phyloP scores from a whole-genome alignment of 53 echinoderm and acorn worm species.

The Astropecten irregularis region DNA sequence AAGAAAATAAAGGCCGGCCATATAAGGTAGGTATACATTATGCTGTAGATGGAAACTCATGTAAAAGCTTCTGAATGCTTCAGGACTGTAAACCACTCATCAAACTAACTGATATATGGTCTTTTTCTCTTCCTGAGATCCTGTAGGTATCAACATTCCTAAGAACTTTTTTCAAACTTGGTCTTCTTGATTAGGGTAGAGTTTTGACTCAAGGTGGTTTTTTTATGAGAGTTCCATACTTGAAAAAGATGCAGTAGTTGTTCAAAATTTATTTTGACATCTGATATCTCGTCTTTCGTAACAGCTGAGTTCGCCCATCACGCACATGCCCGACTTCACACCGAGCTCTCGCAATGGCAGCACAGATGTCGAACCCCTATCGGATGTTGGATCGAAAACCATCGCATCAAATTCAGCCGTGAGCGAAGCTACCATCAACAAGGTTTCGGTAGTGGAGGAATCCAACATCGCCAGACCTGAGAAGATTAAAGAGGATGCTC shows the following conservation, averaged over 20 bases:
- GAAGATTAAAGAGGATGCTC: not conserved
- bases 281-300: not conserved
- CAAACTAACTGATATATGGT: too few relatives aligned
- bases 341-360: conserved; percentile 39
- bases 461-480: not conserved
- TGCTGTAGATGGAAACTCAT: too few relatives aligned
- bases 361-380: conserved; percentile 42
- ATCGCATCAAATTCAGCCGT: not conserved
- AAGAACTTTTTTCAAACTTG: too few relatives aligned
- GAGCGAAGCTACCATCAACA: not conserved
- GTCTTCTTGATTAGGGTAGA: too few relatives aligned
- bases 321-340: conserved; percentile 28
- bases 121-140: too few relatives aligned
- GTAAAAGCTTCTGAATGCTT: too few relatives aligned
- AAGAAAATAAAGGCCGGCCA: conserved; percentile 16
- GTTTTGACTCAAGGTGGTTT: too few relatives aligned
- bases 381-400: not conserved
- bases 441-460: not conserved
- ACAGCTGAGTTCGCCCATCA: conserved; percentile 25
- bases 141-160: too few relatives aligned
- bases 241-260: too few relatives aligned
- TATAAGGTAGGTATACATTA: conserved; percentile 30
- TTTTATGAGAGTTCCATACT: too few relatives aligned
- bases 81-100: too few relatives aligned
- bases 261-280: too few relatives aligned